Conservation (phyloP, 2,113 vertebrate genomes). For the Phaetusa simplex region DNA sequence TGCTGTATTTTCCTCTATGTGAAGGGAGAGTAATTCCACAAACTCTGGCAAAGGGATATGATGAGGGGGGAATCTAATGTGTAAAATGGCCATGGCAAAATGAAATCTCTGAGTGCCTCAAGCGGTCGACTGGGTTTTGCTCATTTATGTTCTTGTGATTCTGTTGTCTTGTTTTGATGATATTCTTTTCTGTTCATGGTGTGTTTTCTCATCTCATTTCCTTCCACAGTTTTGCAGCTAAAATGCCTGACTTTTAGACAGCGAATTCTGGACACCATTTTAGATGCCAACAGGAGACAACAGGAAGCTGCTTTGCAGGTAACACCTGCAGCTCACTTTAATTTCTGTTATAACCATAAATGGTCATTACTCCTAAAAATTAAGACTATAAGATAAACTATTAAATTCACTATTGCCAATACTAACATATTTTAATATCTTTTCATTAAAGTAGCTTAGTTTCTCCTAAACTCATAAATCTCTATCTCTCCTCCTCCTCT, state of each 20-base stretch:
- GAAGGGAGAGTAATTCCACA: background rate
- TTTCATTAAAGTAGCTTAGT: too few species aligned
- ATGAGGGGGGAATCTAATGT: background rate
- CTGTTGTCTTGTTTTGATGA: background rate
- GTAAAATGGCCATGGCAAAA: background rate
- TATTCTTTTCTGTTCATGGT: background rate
- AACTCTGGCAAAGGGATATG: background rate
- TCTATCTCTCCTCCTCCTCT: too few species aligned
- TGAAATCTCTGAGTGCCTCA: background rate
- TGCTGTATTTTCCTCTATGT: background rate
- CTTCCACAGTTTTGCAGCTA: background rate
- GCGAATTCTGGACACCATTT: background rate
- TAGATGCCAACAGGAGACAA: background rate
- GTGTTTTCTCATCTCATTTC: background rate
- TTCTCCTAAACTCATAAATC: too few species aligned
- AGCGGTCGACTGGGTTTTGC: background rate
- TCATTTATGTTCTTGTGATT: background rate
- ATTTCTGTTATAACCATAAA: background rate
- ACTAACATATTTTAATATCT: background rate
- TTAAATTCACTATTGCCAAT: background rate
- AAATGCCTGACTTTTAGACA: background rate
- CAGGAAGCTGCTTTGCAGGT: background rate
- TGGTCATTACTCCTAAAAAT: background rate
- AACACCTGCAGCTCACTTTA: background rate
- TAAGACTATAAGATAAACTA: background rate